Conservation (phyloP, 1,140 invertebrate species). For the Drosophila athabasca region DNA sequence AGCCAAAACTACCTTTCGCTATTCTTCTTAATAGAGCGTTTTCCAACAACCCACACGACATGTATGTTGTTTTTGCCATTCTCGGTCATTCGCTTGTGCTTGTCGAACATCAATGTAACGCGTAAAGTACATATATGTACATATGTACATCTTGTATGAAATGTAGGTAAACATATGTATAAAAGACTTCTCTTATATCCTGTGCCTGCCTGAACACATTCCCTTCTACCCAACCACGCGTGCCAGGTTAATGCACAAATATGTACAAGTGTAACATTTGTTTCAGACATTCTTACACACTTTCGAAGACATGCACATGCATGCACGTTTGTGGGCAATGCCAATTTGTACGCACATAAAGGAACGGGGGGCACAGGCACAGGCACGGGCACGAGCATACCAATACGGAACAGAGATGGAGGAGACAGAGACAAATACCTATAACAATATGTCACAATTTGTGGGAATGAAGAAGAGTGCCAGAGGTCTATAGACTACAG, state of each 20-base stretch:
- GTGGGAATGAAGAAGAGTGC: slow-evolving; percentile 16
- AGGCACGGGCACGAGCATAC: background rate
- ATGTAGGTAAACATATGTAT: too few species aligned
- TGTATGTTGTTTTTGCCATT: too few species aligned
- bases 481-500: slow-evolving; percentile 18
- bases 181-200: too few species aligned
- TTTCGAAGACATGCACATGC: slow-evolving; percentile 18
- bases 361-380: background rate
- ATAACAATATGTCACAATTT: slow-evolving; percentile 68
- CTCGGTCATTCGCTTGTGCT: too few species aligned
- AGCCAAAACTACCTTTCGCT: too few species aligned
- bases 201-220: too few species aligned
- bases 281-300: slow-evolving; percentile 9
- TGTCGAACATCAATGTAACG: too few species aligned
- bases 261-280: slow-evolving; percentile 1
- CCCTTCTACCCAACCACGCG: too few species aligned
- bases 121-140: too few species aligned
- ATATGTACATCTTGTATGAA: too few species aligned
- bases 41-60: too few species aligned
- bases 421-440: slow-evolving; percentile 52
- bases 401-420: background rate
- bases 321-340: slow-evolving; percentile 29
- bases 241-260: background rate
- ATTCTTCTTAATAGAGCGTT: too few species aligned
- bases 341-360: slow-evolving; percentile 47